phyloP scores from a whole-genome alignment of 2,113 vertebrate species.

The Hyperoodon ampullatus region DNA sequence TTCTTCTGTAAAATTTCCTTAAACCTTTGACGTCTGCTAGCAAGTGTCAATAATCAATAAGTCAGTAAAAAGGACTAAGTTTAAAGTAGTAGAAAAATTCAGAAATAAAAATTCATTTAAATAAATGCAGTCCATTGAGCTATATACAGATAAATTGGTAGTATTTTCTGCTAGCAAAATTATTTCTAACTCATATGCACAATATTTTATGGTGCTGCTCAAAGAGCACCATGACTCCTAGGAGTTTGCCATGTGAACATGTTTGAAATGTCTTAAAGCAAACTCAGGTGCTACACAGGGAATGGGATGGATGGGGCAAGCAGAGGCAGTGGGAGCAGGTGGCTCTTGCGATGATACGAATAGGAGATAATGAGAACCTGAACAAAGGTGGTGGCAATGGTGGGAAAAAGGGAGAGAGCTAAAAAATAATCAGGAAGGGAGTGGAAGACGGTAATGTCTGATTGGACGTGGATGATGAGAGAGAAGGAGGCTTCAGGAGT shows the following conservation, averaged over 20 bases:
- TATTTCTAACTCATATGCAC: neutral
- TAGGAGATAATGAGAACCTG: neutral
- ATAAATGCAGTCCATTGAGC: neutral
- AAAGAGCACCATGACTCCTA: neutral
- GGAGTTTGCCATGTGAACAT: neutral
- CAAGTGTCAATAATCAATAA: neutral
- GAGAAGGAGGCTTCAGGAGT: neutral
- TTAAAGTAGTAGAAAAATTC: slow-evolving; percentile 43
- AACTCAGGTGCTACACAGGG: neutral
- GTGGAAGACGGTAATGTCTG: neutral
- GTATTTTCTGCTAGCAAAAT: slow-evolving; percentile 7
- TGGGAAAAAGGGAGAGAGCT: neutral
- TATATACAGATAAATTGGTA: neutral
- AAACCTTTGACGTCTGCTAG: neutral
- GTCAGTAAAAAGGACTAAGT: neutral
- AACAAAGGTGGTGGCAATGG: neutral
- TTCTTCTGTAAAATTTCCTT: slow-evolving; percentile 30
- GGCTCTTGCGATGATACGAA: neutral
- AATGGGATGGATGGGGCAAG: neutral
- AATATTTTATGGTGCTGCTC: neutral
- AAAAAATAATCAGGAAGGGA: neutral
- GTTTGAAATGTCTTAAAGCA: neutral
- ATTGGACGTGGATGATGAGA: neutral
- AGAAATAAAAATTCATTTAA: neutral
- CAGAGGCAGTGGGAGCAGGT: neutral